phyloP scores from a whole-genome alignment of 2,113 vertebrate species.

The Eira barbara region DNA sequence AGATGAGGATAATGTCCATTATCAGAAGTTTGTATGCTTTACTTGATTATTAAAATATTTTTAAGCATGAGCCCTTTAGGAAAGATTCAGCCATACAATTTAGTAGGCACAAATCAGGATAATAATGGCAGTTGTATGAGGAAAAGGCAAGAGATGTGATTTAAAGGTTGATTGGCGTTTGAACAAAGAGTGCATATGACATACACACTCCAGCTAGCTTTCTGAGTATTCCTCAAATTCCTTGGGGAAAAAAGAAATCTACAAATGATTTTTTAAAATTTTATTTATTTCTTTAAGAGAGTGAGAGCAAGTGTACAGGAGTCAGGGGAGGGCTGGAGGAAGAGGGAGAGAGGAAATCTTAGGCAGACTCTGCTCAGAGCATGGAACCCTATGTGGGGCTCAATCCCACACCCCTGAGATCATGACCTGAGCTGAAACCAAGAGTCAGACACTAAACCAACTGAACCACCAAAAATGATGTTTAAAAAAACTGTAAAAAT shows the following conservation, averaged over 20 bases:
- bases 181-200: background rate
- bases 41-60: conserved; percentile 16
- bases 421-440: background rate
- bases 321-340: background rate
- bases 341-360: background rate
- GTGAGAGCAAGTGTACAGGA: background rate
- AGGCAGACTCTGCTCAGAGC: background rate
- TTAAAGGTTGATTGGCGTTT: conserved; percentile 7
- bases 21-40: conserved; percentile 23
- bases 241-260: background rate
- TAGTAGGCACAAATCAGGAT: background rate
- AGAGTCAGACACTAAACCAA: background rate
- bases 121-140: background rate
- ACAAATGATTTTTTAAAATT: background rate
- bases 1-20: conserved; percentile 21
- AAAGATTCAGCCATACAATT: background rate
- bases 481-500: background rate
- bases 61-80: background rate
- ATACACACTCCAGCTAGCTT: background rate
- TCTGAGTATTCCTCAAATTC: background rate
- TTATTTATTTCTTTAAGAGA: background rate
- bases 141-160: background rate
- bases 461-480: background rate
- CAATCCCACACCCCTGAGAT: background rate
- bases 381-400: background rate